Percentiles rank a stretch among this genome's conserved stretches.
Evolutionary conservation across 23 tunicate species (phyloP).

Genomic region (Halocynthia aurantium): DNA sequence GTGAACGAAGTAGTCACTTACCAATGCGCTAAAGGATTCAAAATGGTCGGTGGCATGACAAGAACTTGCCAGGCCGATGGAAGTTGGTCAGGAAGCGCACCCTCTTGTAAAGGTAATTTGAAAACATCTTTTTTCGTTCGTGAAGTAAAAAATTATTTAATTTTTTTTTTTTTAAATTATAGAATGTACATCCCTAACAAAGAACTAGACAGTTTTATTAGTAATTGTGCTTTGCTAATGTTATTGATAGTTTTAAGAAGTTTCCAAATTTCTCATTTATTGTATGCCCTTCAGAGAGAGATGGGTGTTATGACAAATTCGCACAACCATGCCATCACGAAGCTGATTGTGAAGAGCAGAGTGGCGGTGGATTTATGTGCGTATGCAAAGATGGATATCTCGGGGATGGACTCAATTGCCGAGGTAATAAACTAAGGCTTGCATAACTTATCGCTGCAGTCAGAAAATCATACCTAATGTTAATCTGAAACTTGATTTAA

Average conservation of each 20-base stretch:
- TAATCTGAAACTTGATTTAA: too few relatives aligned
- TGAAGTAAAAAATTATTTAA: neutral
- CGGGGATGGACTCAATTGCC: constrained; percentile 7
- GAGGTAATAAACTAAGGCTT: neutral
- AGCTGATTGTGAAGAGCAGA: neutral
- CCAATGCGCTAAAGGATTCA: constrained; percentile 54
- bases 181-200: neutral
- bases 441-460: too few relatives aligned
- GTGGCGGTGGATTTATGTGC: neutral
- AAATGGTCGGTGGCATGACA: constrained; percentile 18
- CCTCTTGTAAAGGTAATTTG: constrained; percentile 35
- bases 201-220: too few relatives aligned
- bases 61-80: constrained; percentile 32
- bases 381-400: constrained; percentile 12
- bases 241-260: neutral
- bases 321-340: neutral
- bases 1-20: constrained; percentile 36
- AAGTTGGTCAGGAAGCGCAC: constrained; percentile 33
- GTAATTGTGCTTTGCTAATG: neutral
- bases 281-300: neutral
- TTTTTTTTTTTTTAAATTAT: neutral
- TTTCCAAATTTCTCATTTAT: neutral
- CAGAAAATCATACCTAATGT: too few relatives aligned
- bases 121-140: neutral
- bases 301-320: neutral